Conservation (phyloP, 2,797 vertebrate species). For the Argya squamiceps region DNA sequence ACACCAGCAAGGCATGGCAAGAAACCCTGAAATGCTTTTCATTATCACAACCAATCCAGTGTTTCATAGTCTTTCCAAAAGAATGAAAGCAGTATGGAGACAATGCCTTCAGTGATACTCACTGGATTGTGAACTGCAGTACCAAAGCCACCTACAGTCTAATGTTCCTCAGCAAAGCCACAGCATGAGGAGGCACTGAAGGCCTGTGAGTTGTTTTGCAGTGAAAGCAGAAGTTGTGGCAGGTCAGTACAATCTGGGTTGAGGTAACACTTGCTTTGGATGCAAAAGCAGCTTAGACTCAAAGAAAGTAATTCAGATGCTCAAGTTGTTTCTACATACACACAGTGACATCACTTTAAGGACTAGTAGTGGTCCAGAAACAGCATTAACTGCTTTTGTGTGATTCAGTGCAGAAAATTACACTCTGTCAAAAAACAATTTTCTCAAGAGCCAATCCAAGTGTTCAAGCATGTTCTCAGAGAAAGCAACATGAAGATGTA, state of each 20-base stretch:
- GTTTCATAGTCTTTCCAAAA: background rate
- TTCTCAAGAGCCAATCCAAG: background rate
- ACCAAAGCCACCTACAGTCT: background rate
- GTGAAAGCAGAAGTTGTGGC: background rate
- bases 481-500: background rate
- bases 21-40: background rate
- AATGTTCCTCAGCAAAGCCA: background rate
- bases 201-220: background rate
- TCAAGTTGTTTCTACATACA: background rate
- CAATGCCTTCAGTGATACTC: background rate
- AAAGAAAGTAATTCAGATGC: background rate
- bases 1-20: background rate
- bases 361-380: background rate
- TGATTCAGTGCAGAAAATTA: background rate
- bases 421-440: background rate
- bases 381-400: background rate
- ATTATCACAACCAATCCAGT: accelerated
- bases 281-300: background rate
- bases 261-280: background rate
- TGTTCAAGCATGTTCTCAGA: background rate
- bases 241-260: background rate
- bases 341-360: accelerated
- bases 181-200: background rate
- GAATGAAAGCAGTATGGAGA: background rate
- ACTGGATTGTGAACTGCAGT: background rate